A percentile compares a stretch with the other conserved stretches of the same genome.
Conservation (phyloP, 2,113 vertebrate genomes). For the Zonotrichia leucophrys region DNA sequence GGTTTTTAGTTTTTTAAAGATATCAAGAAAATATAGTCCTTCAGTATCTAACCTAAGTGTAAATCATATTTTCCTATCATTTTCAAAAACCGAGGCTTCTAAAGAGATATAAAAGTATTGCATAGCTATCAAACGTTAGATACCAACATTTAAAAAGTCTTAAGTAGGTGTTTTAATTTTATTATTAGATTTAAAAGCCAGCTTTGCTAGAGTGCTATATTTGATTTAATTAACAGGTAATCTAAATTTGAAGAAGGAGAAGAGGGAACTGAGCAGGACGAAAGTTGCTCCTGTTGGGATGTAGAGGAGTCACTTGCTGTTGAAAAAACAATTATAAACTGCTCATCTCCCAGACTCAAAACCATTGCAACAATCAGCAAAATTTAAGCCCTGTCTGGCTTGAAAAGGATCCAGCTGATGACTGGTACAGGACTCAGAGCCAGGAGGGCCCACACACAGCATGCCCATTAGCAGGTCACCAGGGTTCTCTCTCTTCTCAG, state of each 20-base stretch:
- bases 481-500: background rate
- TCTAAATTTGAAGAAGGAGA: background rate
- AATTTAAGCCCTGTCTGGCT: background rate
- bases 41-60: background rate
- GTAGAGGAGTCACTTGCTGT: background rate
- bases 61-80: background rate
- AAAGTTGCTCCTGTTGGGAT: background rate
- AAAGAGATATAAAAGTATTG: background rate
- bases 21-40: background rate
- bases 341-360: background rate
- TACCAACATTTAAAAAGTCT: background rate
- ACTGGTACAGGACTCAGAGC: background rate
- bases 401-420: background rate
- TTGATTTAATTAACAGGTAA: background rate
- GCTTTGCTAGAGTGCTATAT: background rate
- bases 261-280: background rate
- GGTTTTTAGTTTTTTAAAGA: background rate
- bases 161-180: background rate
- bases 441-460: constrained; percentile 7
- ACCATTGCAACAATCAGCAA: background rate
- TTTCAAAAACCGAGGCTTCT: background rate
- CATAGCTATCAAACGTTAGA: background rate
- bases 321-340: background rate
- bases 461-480: background rate
- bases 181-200: background rate